Evolutionary conservation across 1,140 invertebrate genomes (phyloP).

Genomic region (Amphibalanus amphitrite): DNA sequence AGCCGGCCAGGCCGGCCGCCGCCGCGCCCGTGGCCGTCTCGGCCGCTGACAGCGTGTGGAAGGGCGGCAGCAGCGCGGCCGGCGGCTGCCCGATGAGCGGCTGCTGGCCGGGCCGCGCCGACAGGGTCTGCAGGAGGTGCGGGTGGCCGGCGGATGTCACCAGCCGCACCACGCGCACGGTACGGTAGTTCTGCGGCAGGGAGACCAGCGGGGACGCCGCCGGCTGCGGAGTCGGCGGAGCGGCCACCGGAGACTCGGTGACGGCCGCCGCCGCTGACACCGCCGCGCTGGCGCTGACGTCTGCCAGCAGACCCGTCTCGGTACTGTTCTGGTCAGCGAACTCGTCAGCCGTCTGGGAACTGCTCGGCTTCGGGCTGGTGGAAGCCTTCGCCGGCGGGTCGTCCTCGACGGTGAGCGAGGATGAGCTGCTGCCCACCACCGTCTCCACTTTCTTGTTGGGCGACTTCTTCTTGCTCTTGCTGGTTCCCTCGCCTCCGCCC

Average conservation of each 20-base stretch:
- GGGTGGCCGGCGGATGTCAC: not conserved
- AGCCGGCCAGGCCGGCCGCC: not conserved
- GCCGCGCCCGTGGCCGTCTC: not conserved
- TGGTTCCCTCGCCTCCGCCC: not conserved
- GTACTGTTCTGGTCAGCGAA: not conserved
- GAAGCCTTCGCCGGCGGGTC: not conserved
- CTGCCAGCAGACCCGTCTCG: not conserved
- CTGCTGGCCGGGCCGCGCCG: not conserved
- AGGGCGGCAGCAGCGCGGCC: constrained; percentile 1
- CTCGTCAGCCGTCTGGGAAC: not conserved
- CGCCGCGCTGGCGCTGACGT: not conserved
- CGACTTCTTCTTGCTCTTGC: constrained; percentile 6
- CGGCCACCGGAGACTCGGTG: no score
- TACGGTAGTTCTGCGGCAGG: not conserved
- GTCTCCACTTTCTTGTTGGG: constrained; percentile 3
- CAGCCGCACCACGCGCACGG: constrained; percentile 1
- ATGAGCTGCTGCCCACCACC: not conserved
- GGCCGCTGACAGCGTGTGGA: not conserved
- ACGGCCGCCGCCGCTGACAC: not conserved
- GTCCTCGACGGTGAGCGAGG: not conserved
- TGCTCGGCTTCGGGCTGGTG: not conserved
- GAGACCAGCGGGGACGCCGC: no score
- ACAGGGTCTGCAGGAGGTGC: not conserved
- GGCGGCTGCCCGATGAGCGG: not conserved
- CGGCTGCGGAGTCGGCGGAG: no score